Percentiles rank a stretch among this genome's conserved stretches.
phyloP scores from a whole-genome alignment of 2,113 vertebrate genomes.

The Clarias gariepinus region DNA sequence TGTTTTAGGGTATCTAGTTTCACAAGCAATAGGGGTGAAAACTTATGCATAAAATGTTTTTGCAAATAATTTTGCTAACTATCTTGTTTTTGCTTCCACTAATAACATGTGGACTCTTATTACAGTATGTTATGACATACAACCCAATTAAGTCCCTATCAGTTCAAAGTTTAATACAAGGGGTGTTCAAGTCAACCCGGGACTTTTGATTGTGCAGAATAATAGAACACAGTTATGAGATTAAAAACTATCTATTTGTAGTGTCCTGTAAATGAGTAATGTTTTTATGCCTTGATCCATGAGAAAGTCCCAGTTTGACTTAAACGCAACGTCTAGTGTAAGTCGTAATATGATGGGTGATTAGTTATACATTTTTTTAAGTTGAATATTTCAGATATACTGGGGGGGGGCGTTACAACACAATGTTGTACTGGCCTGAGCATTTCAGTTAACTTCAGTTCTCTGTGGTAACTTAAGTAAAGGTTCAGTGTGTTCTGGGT shows the following conservation, averaged over 20 bases:
- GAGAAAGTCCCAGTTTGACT: too few species aligned
- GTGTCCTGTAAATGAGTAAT: too few species aligned
- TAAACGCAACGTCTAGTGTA: too few species aligned
- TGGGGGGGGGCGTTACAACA: too few species aligned
- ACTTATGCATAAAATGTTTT: background rate
- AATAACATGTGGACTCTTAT: background rate
- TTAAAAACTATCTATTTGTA: too few species aligned
- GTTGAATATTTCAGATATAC: too few species aligned
- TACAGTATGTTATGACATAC: background rate
- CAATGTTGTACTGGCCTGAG: background rate
- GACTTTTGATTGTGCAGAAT: too few species aligned
- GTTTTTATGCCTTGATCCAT: too few species aligned
- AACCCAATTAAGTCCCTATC: background rate
- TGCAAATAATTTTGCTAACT: background rate
- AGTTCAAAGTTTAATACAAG: background rate
- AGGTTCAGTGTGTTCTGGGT: slow-evolving; percentile 44
- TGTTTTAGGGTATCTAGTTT: background rate
- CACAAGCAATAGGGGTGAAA: background rate
- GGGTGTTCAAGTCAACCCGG: too few species aligned
- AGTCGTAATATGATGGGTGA: too few species aligned
- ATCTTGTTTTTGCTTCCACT: background rate
- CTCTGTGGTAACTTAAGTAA: slow-evolving; percentile 49
- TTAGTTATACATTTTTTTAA: too few species aligned
- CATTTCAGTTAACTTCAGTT: slow-evolving; percentile 7
- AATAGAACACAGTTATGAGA: too few species aligned